Percentiles rank a stretch among this genome's conserved stretches.
phyloP scores from a whole-genome alignment of 2,113 vertebrate genomes.

The Diphyllodes magnificus region DNA sequence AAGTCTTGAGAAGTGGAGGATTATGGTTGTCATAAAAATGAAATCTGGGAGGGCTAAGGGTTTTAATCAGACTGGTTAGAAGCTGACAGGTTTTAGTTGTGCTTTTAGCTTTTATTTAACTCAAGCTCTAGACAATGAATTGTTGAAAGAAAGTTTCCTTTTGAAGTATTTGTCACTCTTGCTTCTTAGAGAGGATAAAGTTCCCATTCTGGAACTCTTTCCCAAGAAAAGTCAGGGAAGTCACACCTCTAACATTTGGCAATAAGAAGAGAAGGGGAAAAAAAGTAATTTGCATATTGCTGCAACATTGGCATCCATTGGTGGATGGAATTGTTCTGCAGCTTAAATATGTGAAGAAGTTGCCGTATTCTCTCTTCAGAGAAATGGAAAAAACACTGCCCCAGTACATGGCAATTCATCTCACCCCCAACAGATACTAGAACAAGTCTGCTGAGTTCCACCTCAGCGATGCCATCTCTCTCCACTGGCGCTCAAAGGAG shows the following conservation, averaged over 20 bases:
- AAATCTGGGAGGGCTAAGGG: background rate
- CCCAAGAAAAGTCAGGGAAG: background rate
- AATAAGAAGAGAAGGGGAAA: background rate
- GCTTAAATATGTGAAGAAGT: background rate
- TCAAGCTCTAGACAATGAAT: conserved; percentile 6
- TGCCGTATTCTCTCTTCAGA: background rate
- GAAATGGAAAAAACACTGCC: background rate
- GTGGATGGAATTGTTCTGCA: background rate
- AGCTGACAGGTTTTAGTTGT: conserved; percentile 11
- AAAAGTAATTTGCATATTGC: background rate
- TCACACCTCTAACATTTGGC: background rate
- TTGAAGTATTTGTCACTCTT: conserved; percentile 13
- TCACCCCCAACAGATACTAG: background rate
- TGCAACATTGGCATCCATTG: background rate
- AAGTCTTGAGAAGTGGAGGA: conserved; percentile 18
- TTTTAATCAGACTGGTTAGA: conserved; percentile 26
- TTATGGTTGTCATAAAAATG: conserved; percentile 47
- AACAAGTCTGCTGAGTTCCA: background rate
- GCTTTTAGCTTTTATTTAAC: conserved; percentile 43
- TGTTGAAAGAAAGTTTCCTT: conserved; percentile 24
- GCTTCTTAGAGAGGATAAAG: conserved; percentile 1
- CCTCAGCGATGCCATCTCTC: background rate
- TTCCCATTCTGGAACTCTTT: background rate
- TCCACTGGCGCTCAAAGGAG: background rate
- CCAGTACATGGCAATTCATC: background rate